Evolutionary conservation across 1,140 invertebrate genomes (phyloP), one percentile per base, ranked within the genome.

Genomic region (Leptonema lineaticorne): DNA sequence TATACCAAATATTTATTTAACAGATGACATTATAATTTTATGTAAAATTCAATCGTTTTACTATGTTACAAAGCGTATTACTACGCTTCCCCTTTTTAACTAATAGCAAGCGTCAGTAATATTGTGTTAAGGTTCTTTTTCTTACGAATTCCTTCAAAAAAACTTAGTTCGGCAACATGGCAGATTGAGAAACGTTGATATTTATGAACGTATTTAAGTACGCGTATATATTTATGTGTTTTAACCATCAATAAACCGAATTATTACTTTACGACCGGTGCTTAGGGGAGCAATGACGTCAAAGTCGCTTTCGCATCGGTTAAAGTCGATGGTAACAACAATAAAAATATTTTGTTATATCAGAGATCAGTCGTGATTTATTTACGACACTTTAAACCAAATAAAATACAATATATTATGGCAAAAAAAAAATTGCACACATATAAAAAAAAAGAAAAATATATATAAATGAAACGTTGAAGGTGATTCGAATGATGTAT

Each of bases 321-420:
- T 30, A 9, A 27, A n/a, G 20, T 5, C 6, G 6, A 24, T 20
- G 28, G 8, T 24, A 20, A 18, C 16, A 18, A 24, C 20, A 53
- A 53, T 53, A 53, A 53, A 62, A 62, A 45, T 33, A 62, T 62
- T 62, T 27, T 62, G 37, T 62, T 62, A 33, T 62, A 62, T 62
- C 37, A 62, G 24, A 62, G 59, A 62, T 62, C 59, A 62, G 24
- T 9, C 33, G 59, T 62, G 59, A 62, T 62, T 62, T 62, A 62
- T 62, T 62, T 62, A 62, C 37, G 37, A 45, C 37, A 27, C 9
- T 62, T 45, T 62, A 45, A 62, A 62, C 59, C 50, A 24, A 53
- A 53, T 24, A 24, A 53, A 53, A 14, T 22, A 53, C 22, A 24
- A n/a, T n/a, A n/a, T n/a, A n/a, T n/a, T n/a, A n/a, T n/a, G n/a